These are phyloP conservation scores for Hipparchia sbordonii DNA, from an alignment of 2,888 invertebrate species.

Conservation along the genomic window DNA sequence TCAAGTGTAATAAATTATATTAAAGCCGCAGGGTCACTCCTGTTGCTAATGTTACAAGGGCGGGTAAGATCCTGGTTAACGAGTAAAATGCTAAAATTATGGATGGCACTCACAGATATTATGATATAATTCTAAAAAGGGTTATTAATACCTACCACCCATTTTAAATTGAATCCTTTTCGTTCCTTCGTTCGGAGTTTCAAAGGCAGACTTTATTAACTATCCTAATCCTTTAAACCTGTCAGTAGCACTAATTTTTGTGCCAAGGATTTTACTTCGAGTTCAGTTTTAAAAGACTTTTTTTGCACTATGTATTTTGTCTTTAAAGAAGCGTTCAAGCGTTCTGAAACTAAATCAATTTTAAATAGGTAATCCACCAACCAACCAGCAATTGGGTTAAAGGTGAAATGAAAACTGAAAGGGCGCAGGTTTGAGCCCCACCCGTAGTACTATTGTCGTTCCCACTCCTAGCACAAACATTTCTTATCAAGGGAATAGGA, in stretches of 20 bases:
- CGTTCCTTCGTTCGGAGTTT: conserved; percentile 1
- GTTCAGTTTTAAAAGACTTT: neutral
- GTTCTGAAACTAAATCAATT: no score
- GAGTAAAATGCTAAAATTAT: conserved; percentile 3
- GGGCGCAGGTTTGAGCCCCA: no score
- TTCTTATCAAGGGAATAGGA: no score
- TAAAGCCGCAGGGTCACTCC: no score
- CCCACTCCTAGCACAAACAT: no score
- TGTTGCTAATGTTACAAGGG: neutral
- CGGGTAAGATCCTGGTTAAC: neutral
- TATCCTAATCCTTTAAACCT: conserved; percentile 12
- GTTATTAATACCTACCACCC: neutral
- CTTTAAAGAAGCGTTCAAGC: no score
- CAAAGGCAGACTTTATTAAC: conserved; percentile 15
- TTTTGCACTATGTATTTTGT: neutral
- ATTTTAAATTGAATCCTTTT: conserved; percentile 18
- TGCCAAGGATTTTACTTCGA: neutral
- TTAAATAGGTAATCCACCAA: no score
- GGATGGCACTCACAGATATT: neutral
- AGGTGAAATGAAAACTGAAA: no score
- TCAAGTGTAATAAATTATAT: no score
- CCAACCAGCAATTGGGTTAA: no score
- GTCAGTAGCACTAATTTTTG: conserved; percentile 5
- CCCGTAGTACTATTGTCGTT: no score
- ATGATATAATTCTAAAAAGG: neutral